phyloP scores from a whole-genome alignment of 2,888 invertebrate species.

The Pseudococcus jackbeardsleyi region DNA sequence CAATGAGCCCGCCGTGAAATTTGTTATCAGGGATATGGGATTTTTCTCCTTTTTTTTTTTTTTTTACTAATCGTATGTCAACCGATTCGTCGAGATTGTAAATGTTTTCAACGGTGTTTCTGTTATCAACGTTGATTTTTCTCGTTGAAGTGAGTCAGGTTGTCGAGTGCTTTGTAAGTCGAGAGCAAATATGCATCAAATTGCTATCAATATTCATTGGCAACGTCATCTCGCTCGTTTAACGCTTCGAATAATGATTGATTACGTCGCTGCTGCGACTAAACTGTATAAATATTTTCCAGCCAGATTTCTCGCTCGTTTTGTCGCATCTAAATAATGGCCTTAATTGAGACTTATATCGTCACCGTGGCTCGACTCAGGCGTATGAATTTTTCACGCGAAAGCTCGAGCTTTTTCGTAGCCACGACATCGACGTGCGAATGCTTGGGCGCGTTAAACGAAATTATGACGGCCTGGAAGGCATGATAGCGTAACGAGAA shows the following conservation, averaged over 20 bases:
- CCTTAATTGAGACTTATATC: conserved; percentile 8
- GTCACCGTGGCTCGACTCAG: not conserved
- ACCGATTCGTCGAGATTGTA: conserved; percentile 22
- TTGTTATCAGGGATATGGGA: conserved; percentile 27
- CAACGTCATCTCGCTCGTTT: conserved; percentile 32
- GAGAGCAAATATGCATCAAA: not conserved
- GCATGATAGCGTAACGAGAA: conserved; percentile 60
- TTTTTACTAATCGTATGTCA: conserved; percentile 1
- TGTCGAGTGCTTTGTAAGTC: not conserved
- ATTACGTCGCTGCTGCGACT: not conserved
- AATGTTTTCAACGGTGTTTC: not conserved
- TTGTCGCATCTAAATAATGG: conserved; percentile 11
- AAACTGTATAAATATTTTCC: not conserved
- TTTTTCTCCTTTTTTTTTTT: conserved; percentile 3
- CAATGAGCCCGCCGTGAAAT: conserved; percentile 48
- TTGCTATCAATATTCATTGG: conserved; percentile 28
- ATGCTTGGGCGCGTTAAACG: conserved; percentile 21
- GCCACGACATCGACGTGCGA: not conserved
- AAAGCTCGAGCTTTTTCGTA: not conserved
- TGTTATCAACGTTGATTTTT: conserved; percentile 6
- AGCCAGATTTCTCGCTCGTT: conserved; percentile 11
- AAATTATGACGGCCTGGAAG: conserved; percentile 52
- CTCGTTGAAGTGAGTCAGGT: not conserved
- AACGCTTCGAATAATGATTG: conserved; percentile 38
- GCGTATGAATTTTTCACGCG: not conserved